phyloP scores from a whole-genome alignment of 2,797 vertebrate species.

The Austrolebias charrua region DNA sequence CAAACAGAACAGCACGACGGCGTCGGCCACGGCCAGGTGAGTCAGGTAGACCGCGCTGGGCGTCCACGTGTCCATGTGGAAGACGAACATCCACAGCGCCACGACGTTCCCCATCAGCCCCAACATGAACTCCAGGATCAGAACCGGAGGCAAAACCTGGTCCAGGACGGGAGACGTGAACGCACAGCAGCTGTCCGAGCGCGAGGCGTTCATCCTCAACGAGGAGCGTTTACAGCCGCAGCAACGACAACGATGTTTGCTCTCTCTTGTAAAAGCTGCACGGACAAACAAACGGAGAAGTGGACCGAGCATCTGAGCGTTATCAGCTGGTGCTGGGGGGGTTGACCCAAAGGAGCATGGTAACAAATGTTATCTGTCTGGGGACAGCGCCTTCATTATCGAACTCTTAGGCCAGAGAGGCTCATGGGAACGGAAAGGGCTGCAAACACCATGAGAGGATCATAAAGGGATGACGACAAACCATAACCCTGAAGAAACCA shows the following conservation, averaged over 20 bases:
- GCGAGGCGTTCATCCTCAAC: conserved; percentile 60
- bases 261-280: conserved; percentile 49
- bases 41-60: conserved; percentile 80
- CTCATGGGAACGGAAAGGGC: conserved; percentile 37
- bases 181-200: conserved; percentile 62
- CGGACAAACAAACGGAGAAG: conserved; percentile 43
- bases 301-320: conserved; percentile 41
- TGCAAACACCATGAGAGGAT: conserved; percentile 10
- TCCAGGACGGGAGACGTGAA: conserved; percentile 74
- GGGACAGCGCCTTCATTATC: conserved; percentile 62
- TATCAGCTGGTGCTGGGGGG: conserved; percentile 58
- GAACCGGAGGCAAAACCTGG: conserved; percentile 72
- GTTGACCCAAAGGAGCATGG: conserved; percentile 59
- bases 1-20: conserved; percentile 80
- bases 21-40: conserved; percentile 80
- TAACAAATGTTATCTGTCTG: conserved; percentile 44
- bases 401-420: conserved; percentile 62
- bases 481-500: conserved; percentile 11
- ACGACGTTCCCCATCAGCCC: conserved; percentile 78
- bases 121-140: conserved; percentile 79
- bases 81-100: conserved; percentile 79
- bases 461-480: conserved; percentile 7
- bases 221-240: conserved; percentile 25
- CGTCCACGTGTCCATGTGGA: conserved; percentile 79
- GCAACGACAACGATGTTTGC: conserved; percentile 44